Evolutionary conservation across 2,888 invertebrate genomes (phyloP).

Genomic region (Panzeria rudis): DNA sequence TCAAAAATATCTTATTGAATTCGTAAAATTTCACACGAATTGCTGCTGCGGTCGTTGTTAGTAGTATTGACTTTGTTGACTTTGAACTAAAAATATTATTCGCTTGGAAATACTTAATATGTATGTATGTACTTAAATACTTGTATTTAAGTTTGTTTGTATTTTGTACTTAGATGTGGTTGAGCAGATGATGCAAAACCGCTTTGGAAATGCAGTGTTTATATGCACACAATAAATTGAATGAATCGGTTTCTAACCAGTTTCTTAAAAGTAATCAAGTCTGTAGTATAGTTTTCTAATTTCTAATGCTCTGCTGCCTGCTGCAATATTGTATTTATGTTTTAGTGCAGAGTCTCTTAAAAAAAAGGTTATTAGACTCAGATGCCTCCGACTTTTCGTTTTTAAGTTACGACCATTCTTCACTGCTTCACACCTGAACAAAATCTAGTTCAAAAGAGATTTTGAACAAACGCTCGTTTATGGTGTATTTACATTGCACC

Average conservation of each 20-base stretch:
- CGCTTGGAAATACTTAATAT: constrained; percentile 42
- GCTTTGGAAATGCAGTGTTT: constrained; percentile 11
- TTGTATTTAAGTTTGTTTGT: neutral
- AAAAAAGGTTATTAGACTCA: too few species aligned
- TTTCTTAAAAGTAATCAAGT: neutral
- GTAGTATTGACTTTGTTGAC: constrained; percentile 40
- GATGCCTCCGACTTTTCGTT: too few species aligned
- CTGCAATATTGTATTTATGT: too few species aligned
- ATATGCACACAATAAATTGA: neutral
- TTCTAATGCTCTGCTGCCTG: too few species aligned
- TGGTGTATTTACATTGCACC: too few species aligned
- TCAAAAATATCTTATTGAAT: constrained; percentile 23
- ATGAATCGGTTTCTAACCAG: neutral
- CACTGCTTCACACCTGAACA: too few species aligned
- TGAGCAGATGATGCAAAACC: constrained; percentile 14
- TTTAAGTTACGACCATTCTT: too few species aligned
- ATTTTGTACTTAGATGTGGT: constrained; percentile 31
- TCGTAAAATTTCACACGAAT: constrained; percentile 50
- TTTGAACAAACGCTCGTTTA: too few species aligned
- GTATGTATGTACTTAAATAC: constrained; percentile 7
- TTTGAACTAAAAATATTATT: constrained; percentile 56
- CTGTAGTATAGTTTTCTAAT: neutral
- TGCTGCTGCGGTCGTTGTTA: constrained; percentile 30
- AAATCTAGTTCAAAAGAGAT: too few species aligned
- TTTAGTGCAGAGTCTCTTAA: too few species aligned